These are phyloP conservation scores for Agelastica alni DNA, from an alignment of 2,888 invertebrate genomes.

Conservation along the genomic window DNA sequence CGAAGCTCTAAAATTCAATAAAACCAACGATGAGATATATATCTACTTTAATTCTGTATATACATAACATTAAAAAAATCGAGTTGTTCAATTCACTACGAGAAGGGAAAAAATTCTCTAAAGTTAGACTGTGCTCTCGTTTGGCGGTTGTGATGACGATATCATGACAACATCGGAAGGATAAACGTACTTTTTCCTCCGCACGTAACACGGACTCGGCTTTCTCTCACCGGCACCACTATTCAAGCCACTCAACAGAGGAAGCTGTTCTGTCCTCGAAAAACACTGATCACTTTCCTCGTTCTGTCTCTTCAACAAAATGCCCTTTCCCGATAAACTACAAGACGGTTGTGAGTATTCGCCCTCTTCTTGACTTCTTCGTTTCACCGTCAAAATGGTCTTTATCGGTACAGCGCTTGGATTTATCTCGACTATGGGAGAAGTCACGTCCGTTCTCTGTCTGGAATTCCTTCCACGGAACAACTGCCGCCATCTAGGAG, in stretches of 20 bases:
- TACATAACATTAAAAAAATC: slow-evolving; percentile 6
- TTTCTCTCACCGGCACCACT: slow-evolving; percentile 52
- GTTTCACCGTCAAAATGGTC: slow-evolving; percentile 40
- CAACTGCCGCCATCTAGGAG: slow-evolving; percentile 42
- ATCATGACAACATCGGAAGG: slow-evolving; percentile 59
- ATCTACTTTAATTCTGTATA: slow-evolving; percentile 16
- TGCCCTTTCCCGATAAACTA: slow-evolving; percentile 38
- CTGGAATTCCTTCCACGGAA: slow-evolving; percentile 39
- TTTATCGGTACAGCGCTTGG: slow-evolving; percentile 36
- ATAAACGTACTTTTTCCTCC: slow-evolving; percentile 67
- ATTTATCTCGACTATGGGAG: slow-evolving; percentile 24
- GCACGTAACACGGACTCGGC: slow-evolving; percentile 61
- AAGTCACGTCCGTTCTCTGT: slow-evolving; percentile 26
- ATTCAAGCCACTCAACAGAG: slow-evolving; percentile 61
- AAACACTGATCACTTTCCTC: slow-evolving; percentile 37
- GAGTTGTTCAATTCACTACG: too few relatives aligned
- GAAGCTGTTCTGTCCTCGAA: slow-evolving; percentile 61
- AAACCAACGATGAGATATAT: not conserved
- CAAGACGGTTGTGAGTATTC: slow-evolving; percentile 8
- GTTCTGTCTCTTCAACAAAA: slow-evolving; percentile 35
- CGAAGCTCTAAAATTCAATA: not conserved
- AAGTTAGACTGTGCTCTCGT: slow-evolving; percentile 61
- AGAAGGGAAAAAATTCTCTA: too few relatives aligned
- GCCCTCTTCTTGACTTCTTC: slow-evolving; percentile 26
- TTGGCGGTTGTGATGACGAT: slow-evolving; percentile 45